phyloP scores from a whole-genome alignment of 2,797 vertebrate genomes.

The Crocodylus rhombifer region DNA sequence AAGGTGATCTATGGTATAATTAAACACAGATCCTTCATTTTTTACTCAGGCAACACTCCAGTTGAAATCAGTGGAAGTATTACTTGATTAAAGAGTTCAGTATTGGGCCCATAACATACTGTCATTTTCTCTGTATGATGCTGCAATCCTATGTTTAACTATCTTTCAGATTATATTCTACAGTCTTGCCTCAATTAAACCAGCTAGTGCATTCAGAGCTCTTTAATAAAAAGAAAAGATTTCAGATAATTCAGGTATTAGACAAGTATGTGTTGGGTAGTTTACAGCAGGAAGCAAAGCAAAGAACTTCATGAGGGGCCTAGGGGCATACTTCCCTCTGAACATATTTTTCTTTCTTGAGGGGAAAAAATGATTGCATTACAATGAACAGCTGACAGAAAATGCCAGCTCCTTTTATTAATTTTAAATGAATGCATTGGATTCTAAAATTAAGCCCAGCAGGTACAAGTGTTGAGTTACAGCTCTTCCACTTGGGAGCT shows the following conservation, averaged over 20 bases:
- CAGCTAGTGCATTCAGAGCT: neutral
- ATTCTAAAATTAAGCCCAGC: neutral
- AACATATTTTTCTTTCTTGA: neutral
- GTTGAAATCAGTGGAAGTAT: neutral
- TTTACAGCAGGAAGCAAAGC: neutral
- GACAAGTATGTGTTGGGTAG: fast-evolving
- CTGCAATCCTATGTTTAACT: neutral
- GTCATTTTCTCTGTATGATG: neutral
- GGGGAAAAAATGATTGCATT: neutral
- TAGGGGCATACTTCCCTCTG: neutral
- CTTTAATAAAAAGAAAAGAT: neutral
- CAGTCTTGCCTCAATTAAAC: neutral
- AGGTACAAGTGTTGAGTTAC: fast-evolving
- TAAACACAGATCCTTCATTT: neutral
- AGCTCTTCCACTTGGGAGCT: neutral
- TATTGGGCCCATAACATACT: neutral
- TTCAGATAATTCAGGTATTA: neutral
- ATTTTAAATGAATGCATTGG: neutral
- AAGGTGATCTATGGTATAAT: neutral
- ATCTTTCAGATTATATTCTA: neutral
- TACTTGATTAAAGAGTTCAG: neutral
- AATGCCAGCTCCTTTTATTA: neutral
- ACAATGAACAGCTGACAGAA: neutral
- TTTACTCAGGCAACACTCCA: neutral
- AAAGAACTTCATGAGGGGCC: neutral